Base-by-base conservation (phyloP, 2,888 invertebrate species). In the Amitus sp. region DNA sequence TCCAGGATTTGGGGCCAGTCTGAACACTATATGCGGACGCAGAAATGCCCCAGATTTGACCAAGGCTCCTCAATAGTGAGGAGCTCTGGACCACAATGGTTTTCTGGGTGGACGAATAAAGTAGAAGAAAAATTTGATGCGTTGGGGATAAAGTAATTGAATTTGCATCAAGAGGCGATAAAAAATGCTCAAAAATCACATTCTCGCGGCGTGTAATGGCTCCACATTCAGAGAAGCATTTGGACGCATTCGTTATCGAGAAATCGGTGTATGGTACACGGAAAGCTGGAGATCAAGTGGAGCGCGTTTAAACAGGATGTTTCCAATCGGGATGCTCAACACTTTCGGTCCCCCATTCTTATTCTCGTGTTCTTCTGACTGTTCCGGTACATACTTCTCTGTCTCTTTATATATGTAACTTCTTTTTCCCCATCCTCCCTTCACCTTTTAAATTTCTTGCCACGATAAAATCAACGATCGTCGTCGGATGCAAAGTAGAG, bases 311-410 rank as follows among this genome's bases (percentile, higher is more conserved):
- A 71, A 67, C 69, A 65, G 68, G 69, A 71, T 66, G 65, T 62
- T 51, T 69, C 66, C 66, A 71, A 69, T 69, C 65, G 67, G 62
- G 53, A 60, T 64, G 70, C 66, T 71, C 67, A 71, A 71, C 72
- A 68, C 70, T 67, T 68, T 67, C 68, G 63, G 69, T 60, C 18
- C 39, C 53, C 30, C 30, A 49, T 19, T 40, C 37, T 47, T 46
- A 50, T 48, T 37, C 30, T 30, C 13, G 17, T 46, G 27, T 46
- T 46, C 30, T 15, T 46, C 15, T 30, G 46, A 46, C 46, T 15
- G 46, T 30, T 30, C 46, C 27, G 28, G 5, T 45, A 45, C 12
- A 45, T 33, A 10, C 12, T 33, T 33, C 33, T 33, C 39, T 39
- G 17, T 18, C 39, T 39, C 39, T 39, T 39, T 39, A 39, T 39